Percentiles rank a stretch among this genome's conserved stretches.
These are phyloP conservation scores for Alviniconcha marisindica DNA, from an alignment of 1,140 invertebrate genomes.

Conservation along the genomic window DNA sequence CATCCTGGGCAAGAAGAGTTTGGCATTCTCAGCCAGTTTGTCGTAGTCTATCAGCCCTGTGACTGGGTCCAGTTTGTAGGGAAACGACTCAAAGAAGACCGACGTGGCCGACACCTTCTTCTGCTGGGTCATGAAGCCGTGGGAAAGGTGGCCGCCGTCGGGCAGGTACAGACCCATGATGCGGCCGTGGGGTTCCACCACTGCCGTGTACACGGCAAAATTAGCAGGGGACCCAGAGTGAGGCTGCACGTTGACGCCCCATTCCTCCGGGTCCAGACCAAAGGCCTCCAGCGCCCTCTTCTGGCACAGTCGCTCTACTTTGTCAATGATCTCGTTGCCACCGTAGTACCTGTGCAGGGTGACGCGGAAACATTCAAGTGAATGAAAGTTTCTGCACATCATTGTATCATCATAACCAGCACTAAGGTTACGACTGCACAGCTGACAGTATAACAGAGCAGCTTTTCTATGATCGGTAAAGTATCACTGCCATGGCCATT, in stretches of 20 bases:
- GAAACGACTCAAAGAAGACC: slow-evolving; percentile 99
- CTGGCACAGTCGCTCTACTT: slow-evolving; percentile 93
- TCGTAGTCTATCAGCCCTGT: slow-evolving; percentile 98
- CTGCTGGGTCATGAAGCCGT: slow-evolving; percentile 92
- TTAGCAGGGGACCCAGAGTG: slow-evolving; percentile 98
- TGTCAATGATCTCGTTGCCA: slow-evolving; percentile 97
- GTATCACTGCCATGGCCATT: no score
- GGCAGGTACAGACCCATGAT: slow-evolving; percentile 98
- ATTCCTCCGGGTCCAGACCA: slow-evolving; percentile 88
- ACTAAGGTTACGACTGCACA: no score
- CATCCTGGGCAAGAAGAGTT: slow-evolving; percentile 92
- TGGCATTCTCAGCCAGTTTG: slow-evolving; percentile 87
- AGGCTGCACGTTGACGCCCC: slow-evolving; percentile 99
- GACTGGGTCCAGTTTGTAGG: slow-evolving; percentile 92
- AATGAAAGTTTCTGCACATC: no score
- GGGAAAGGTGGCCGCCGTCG: slow-evolving; percentile 96
- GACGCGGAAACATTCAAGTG: no score
- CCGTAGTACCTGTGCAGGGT: slow-evolving; percentile 95
- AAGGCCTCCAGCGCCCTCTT: slow-evolving; percentile 91
- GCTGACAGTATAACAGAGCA: no score
- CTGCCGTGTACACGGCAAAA: slow-evolving; percentile 87
- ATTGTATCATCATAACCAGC: no score
- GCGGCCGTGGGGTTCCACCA: slow-evolving; percentile 92
- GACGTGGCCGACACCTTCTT: slow-evolving; percentile 98
- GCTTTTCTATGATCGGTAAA: no score